Conservation (phyloP, 2,888 invertebrate genomes). For the Sinhomidia bicolor region DNA sequence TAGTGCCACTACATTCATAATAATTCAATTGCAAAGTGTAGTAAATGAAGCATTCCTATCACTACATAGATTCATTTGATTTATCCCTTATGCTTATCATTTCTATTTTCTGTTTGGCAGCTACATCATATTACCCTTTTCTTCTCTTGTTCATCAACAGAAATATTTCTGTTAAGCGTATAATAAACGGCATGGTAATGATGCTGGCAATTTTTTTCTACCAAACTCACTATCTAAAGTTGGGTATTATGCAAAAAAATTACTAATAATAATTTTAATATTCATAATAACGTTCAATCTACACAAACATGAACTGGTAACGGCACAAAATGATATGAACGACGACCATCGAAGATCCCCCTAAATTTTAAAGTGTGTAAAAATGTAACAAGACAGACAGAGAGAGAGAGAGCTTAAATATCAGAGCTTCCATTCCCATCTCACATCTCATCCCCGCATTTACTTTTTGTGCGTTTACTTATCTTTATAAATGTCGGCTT, state of each 20-base stretch:
- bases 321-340: conserved; percentile 45
- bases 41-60: conserved; percentile 70
- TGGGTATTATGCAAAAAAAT: conserved; percentile 23
- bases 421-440: neutral
- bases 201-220: conserved; percentile 37
- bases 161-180: conserved; percentile 18
- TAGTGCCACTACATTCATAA: neutral
- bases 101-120: conserved; percentile 40
- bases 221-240: neutral
- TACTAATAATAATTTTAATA: conserved; percentile 24
- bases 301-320: conserved; percentile 26
- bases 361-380: conserved; percentile 39
- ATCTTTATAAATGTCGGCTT: conserved; percentile 49
- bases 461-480: conserved; percentile 32
- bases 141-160: neutral
- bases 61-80: conserved; percentile 13
- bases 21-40: conserved; percentile 28
- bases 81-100: conserved; percentile 60
- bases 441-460: conserved; percentile 44
- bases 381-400: conserved; percentile 24
- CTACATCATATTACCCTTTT: neutral
- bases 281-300: conserved; percentile 16
- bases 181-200: neutral
- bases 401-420: conserved; percentile 11
- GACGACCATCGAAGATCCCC: conserved; percentile 25